Percentiles rank a stretch among this genome's conserved stretches.
Evolutionary conservation across 2,888 invertebrate species (phyloP).

Genomic region (Zygaena filipendulae): DNA sequence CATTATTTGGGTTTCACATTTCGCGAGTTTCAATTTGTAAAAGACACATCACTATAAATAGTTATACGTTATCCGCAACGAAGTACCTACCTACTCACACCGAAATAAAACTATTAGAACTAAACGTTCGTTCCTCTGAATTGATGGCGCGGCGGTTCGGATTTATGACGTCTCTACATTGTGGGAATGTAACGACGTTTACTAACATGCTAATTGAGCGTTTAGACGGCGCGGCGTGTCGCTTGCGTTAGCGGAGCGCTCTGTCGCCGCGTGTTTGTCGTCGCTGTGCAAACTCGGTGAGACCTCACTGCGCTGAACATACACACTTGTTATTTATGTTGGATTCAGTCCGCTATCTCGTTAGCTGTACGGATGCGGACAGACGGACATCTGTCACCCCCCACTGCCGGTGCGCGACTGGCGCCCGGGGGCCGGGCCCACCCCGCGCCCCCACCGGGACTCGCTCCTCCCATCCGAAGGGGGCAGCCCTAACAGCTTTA

Average conservation of each 20-base stretch:
- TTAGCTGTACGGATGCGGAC: conserved; percentile 47
- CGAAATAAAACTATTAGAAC: too few relatives aligned
- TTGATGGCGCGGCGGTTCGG: too few relatives aligned
- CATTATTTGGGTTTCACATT: too few relatives aligned
- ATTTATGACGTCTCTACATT: too few relatives aligned
- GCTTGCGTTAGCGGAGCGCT: conserved; percentile 16
- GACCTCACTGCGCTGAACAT: too few relatives aligned
- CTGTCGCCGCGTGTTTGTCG: conserved; percentile 12
- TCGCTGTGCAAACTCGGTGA: conserved; percentile 9
- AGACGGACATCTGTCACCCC: conserved; percentile 55
- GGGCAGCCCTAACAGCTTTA: conserved; percentile 22
- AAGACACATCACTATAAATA: too few relatives aligned
- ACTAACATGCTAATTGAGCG: too few relatives aligned
- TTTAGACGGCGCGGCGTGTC: conserved; percentile 7
- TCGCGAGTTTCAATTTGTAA: too few relatives aligned
- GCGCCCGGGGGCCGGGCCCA: conserved; percentile 36
- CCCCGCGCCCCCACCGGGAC: conserved; percentile 27
- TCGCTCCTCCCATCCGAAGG: conserved; percentile 23
- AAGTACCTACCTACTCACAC: too few relatives aligned
- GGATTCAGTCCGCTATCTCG: conserved; percentile 53
- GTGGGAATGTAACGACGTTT: too few relatives aligned
- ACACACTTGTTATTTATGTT: conserved; percentile 47
- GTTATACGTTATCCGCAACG: too few relatives aligned
- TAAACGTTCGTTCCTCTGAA: too few relatives aligned
- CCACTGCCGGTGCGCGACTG: conserved; percentile 46